Evolutionary conservation across 2,888 invertebrate genomes (phyloP).

Genomic region (Hydropsyche betteni): DNA sequence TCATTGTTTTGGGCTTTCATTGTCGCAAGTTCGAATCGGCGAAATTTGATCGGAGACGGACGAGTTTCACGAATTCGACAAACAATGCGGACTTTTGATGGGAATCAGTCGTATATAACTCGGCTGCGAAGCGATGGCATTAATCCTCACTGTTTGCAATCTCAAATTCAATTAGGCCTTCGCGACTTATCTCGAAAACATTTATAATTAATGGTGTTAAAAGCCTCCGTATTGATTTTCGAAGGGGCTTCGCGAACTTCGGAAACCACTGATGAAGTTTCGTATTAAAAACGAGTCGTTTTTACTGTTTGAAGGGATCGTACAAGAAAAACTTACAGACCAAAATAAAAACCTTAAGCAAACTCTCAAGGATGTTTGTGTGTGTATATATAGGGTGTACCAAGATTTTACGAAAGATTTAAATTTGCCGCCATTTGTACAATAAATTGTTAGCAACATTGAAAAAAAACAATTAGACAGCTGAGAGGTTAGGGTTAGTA

Average conservation of each 20-base stretch:
- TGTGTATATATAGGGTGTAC: no score
- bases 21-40: background rate
- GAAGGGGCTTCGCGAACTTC: slow-evolving; percentile 12
- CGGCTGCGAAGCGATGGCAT: slow-evolving; percentile 10
- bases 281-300: slow-evolving; percentile 3
- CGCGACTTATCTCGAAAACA: slow-evolving; percentile 39
- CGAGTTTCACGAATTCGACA: slow-evolving; percentile 11
- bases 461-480: no score
- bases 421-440: no score
- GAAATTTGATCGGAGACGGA: slow-evolving; percentile 2
- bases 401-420: no score
- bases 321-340: no score
- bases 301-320: no score
- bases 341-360: no score
- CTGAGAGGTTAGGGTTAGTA: no score
- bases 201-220: slow-evolving; percentile 43
- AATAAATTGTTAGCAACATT: no score
- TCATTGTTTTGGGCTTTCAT: no score
- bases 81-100: background rate
- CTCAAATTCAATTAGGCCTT: slow-evolving; percentile 40
- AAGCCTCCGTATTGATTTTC: slow-evolving; percentile 41
- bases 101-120: slow-evolving; percentile 6
- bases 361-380: background rate
- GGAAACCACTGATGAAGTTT: background rate
- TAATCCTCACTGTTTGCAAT: slow-evolving; percentile 40